These are phyloP conservation scores for Pterocles burchelli DNA, from an alignment of 2,113 vertebrate species.

Conservation along the genomic window DNA sequence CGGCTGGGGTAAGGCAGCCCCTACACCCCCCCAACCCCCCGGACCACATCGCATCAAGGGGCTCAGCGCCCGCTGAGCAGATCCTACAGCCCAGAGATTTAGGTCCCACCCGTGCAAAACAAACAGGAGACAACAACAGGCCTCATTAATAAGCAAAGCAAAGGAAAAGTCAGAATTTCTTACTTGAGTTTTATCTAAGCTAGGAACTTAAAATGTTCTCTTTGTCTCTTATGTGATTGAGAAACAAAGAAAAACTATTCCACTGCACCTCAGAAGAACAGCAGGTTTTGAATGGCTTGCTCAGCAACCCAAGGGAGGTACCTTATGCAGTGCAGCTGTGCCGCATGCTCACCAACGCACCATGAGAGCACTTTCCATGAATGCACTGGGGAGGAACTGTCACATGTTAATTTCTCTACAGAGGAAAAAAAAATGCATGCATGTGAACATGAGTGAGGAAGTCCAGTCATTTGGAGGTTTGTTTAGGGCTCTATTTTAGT, in stretches of 20 bases:
- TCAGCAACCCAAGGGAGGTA: background rate
- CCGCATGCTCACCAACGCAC: background rate
- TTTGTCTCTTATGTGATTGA: background rate
- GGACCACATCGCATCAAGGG: background rate
- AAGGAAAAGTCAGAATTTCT: background rate
- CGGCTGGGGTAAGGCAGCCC: background rate
- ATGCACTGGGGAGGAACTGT: background rate
- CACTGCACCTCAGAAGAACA: background rate
- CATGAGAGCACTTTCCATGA: background rate
- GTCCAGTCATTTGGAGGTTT: background rate
- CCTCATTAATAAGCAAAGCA: background rate
- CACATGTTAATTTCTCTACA: background rate
- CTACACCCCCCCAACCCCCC: fast-evolving
- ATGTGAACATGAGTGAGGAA: background rate
- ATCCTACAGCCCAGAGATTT: background rate
- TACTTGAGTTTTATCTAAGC: background rate
- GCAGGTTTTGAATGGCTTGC: background rate
- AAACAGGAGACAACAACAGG: background rate
- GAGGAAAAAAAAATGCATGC: background rate
- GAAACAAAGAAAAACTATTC: background rate
- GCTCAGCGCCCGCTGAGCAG: background rate
- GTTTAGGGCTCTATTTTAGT: background rate
- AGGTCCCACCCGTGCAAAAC: no score
- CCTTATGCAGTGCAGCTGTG: background rate
- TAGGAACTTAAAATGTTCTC: background rate